Conservation (phyloP, 2,888 invertebrate genomes). For the Andrena flavipes region DNA sequence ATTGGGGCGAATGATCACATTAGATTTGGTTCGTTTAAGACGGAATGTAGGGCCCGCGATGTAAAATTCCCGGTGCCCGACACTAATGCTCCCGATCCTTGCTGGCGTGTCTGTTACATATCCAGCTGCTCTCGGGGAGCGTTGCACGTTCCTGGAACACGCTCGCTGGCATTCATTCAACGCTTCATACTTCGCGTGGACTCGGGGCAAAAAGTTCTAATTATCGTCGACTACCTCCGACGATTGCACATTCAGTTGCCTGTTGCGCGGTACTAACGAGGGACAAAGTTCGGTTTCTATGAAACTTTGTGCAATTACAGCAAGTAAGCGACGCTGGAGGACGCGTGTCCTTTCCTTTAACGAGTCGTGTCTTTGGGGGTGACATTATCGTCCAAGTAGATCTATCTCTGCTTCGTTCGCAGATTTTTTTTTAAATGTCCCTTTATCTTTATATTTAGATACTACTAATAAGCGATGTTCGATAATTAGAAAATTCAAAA, state of each 20-base stretch:
- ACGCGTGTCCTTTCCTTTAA: background rate
- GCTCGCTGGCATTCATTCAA: constrained; percentile 41
- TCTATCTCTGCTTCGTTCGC: too few relatives aligned
- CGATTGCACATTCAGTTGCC: constrained; percentile 46
- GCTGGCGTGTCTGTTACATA: constrained; percentile 27
- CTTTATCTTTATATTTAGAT: too few relatives aligned
- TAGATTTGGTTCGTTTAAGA: constrained; percentile 65
- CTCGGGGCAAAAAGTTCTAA: constrained; percentile 36
- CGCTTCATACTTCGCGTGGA: constrained; percentile 15
- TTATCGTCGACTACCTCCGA: constrained; percentile 32
- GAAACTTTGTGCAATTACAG: constrained; percentile 20
- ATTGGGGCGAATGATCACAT: constrained; percentile 64
- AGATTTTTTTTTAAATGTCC: too few relatives aligned
- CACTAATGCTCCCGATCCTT: constrained; percentile 27
- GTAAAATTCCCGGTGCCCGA: constrained; percentile 38
- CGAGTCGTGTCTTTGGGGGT: background rate
- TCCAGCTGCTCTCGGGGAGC: constrained; percentile 15
- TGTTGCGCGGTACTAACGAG: constrained; percentile 37
- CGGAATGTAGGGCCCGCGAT: constrained; percentile 58
- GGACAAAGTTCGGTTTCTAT: constrained; percentile 44
- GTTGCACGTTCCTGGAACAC: constrained; percentile 27
- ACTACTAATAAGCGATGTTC: too few relatives aligned
- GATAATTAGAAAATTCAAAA: too few relatives aligned
- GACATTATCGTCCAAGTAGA: too few relatives aligned
- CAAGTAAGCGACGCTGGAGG: constrained; percentile 10